Evolutionary conservation across 2,113 vertebrate species (phyloP).

Genomic region (Camarhynchus parvulus): DNA sequence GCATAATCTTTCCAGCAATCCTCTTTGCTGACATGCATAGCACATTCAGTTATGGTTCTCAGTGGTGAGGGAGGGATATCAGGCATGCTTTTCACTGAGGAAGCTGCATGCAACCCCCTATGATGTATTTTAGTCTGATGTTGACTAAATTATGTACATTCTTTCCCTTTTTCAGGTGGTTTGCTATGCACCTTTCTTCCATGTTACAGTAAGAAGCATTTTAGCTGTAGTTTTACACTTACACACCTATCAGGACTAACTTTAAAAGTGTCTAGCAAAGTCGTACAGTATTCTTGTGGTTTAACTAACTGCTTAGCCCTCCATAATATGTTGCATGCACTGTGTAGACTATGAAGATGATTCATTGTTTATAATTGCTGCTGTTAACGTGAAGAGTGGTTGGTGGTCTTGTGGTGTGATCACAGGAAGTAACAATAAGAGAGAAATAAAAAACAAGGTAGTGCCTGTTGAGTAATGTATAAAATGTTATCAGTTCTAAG

Average conservation of each 20-base stretch:
- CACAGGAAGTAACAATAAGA: background rate
- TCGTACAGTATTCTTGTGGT: background rate
- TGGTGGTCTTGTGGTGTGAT: background rate
- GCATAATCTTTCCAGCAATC: background rate
- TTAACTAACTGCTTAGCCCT: background rate
- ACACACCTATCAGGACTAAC: background rate
- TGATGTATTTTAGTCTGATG: background rate
- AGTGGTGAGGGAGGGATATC: background rate
- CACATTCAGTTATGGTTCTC: background rate
- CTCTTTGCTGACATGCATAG: accelerated
- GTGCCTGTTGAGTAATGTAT: background rate
- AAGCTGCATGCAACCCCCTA: background rate
- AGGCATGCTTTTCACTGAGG: background rate
- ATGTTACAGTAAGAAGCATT: background rate
- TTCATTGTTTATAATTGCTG: background rate
- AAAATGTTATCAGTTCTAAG: background rate
- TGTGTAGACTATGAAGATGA: background rate
- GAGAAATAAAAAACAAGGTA: background rate
- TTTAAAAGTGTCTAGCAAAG: background rate
- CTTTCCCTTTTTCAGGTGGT: background rate
- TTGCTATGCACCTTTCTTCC: background rate
- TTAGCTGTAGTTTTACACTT: background rate
- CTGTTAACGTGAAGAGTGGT: background rate
- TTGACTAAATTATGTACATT: background rate
- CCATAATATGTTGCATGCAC: background rate